Percentiles rank a stretch among this genome's conserved stretches.
These are phyloP conservation scores for Deilephila elpenor DNA, from an alignment of 2,888 invertebrate genomes.

Conservation along the genomic window DNA sequence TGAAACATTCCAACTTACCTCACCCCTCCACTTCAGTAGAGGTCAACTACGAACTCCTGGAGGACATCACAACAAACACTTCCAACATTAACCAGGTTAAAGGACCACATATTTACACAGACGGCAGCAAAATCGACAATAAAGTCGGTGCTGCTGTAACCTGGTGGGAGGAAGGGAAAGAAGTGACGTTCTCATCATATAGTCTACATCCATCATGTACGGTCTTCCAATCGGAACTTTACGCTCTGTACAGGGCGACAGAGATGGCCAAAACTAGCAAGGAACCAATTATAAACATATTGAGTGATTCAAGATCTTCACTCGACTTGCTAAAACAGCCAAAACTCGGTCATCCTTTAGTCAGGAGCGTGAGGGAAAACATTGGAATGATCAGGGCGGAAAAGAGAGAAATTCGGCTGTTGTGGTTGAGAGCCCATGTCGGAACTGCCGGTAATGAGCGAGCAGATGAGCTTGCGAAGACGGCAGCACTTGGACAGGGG, in stretches of 20 bases:
- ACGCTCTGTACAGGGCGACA: not conserved
- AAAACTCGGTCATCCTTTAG: not conserved
- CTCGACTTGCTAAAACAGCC: constrained; percentile 27
- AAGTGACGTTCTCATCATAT: not conserved
- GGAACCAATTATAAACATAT: not conserved
- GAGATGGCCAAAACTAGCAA: not conserved
- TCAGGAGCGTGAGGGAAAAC: not conserved
- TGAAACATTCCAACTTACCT: not conserved
- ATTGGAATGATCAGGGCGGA: not conserved
- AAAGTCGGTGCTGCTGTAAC: no score
- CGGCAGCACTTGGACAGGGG: not conserved
- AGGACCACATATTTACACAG: no score
- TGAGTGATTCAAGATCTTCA: constrained; percentile 33
- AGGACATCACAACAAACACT: no score
- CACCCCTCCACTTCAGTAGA: no score
- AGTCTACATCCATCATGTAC: not conserved
- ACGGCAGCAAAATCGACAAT: no score
- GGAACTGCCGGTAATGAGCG: constrained; percentile 1
- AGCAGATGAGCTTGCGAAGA: not conserved
- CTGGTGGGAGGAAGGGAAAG: no score
- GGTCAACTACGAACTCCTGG: no score
- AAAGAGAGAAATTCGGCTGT: constrained; percentile 23
- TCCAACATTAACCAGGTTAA: no score
- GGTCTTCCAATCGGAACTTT: not conserved
- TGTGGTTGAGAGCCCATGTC: constrained; percentile 30